Evolutionary conservation across 1,140 invertebrate genomes (phyloP).

Genomic region (Monomorium pharaonis): DNA sequence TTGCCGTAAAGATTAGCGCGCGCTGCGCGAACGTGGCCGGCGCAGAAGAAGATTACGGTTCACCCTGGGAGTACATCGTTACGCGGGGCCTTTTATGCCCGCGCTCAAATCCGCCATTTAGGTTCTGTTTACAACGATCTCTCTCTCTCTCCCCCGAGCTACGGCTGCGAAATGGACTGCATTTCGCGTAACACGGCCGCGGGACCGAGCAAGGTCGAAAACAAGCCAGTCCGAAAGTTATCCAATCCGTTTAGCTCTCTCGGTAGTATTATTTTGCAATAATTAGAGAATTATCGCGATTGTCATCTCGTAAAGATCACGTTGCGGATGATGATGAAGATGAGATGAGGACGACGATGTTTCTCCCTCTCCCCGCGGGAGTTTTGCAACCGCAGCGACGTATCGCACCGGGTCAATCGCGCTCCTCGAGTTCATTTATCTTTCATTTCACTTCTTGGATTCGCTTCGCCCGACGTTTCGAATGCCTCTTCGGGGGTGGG

Average conservation of each 20-base stretch:
- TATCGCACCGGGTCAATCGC: background rate
- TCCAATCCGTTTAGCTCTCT: background rate
- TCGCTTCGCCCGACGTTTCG: background rate
- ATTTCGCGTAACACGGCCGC: slow-evolving; percentile 11
- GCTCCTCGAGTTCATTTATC: background rate
- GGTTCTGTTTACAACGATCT: slow-evolving; percentile 62
- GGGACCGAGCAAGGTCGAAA: slow-evolving; percentile 12
- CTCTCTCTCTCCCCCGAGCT: background rate
- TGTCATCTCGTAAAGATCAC: no score
- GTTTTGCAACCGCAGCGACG: background rate
- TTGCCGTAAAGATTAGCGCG: slow-evolving; percentile 50
- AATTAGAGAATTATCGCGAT: background rate
- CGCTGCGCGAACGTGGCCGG: background rate
- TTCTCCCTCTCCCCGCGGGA: no score
- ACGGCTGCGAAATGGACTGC: background rate
- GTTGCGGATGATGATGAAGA: no score
- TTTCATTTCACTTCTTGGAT: background rate
- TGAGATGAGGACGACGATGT: no score
- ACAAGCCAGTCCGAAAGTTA: slow-evolving; percentile 53
- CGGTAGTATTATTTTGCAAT: background rate
- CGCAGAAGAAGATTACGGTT: slow-evolving; percentile 64
- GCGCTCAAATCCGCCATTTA: slow-evolving; percentile 61
- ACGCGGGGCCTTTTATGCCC: slow-evolving; percentile 53
- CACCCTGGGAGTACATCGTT: slow-evolving; percentile 48
- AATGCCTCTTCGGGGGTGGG: background rate